Evolutionary conservation across 2,888 invertebrate genomes (phyloP), one percentile per base, ranked within the genome.

Genomic region (Lepas anatifera): DNA sequence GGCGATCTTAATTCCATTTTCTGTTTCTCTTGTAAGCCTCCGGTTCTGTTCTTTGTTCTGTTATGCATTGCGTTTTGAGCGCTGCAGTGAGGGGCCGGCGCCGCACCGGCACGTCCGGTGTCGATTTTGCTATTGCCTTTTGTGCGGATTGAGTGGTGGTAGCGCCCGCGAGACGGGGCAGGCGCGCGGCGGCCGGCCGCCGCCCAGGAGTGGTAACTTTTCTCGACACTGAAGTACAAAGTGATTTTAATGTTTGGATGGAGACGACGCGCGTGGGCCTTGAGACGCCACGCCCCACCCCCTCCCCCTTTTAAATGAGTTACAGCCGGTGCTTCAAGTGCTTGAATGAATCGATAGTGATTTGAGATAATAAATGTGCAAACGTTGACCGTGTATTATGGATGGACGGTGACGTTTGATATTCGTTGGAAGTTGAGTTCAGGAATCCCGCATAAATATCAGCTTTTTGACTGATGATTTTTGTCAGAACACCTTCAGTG

Each of bases 281-380:
- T 7, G 32, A 41, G 7, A 32, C 32, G 58, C 1, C 22, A 41
- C 8, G 58, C 29, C 8, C 32, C 35, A 35, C 29, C 29, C n/a
- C 29, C 32, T 32, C 29, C 29, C n/a, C 29, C 32, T 32, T 58
- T 58, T 35, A 35, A 32, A 10, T 35, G 35, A 35, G 58, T 58
- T 58, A 58, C 58, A 58, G 18, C 4, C 35, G 58, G 22, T 35
- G 58, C 35, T 58, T 58, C 58, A 18, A 18, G 48, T 25, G 58
- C 16, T 8, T 18, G 48, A 25, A 35, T 35, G 58, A 32, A 35
- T 32, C 58, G 58, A 58, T 58, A 58, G 58, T 22, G 58, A 58
- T 58, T 58, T 58, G 58, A 58, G 18, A 58, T 58, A 58, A 58
- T 58, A 58, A 18, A 58, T 58, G 58, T 58, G 58, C 32, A 58